These are phyloP conservation scores for Willowsia nigromaculata DNA, from an alignment of 2,888 invertebrate species.

Conservation along the genomic window DNA sequence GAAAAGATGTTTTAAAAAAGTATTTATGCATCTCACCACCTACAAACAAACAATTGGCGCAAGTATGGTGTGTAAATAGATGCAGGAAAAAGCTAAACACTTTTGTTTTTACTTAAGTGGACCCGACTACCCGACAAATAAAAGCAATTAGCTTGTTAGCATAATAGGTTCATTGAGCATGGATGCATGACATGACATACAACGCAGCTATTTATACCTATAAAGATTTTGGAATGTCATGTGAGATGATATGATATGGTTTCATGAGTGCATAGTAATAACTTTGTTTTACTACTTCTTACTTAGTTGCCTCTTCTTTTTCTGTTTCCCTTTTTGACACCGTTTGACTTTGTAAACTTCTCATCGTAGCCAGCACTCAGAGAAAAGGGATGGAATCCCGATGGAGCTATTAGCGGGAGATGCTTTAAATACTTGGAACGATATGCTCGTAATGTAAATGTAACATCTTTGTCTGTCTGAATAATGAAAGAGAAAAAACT, in stretches of 20 bases:
- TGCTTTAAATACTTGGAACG: too few relatives aligned
- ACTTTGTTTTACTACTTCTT: not conserved
- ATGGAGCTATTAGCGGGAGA: slow-evolving; percentile 38
- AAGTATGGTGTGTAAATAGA: not conserved
- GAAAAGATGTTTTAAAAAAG: too few relatives aligned
- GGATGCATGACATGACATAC: not conserved
- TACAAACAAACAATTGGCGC: too few relatives aligned
- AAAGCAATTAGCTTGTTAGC: slow-evolving; percentile 55
- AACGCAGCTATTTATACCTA: not conserved
- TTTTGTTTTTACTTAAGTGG: slow-evolving; percentile 6
- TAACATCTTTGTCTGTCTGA: too few relatives aligned
- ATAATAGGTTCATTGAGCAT: not conserved
- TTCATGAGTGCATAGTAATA: too few relatives aligned
- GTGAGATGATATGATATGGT: too few relatives aligned
- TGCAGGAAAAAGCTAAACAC: not conserved
- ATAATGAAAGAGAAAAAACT: too few relatives aligned
- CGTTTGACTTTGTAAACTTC: slow-evolving; percentile 61
- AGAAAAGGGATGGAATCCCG: slow-evolving; percentile 37
- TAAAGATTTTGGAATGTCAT: too few relatives aligned
- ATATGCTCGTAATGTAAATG: too few relatives aligned
- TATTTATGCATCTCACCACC: too few relatives aligned
- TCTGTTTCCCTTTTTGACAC: slow-evolving; percentile 6
- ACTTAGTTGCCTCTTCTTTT: not conserved
- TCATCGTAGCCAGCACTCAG: not conserved
- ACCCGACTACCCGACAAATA: slow-evolving; percentile 54